Evolutionary conservation across 2,113 vertebrate genomes (phyloP).

Genomic region (Nothobranchius furzeri): DNA sequence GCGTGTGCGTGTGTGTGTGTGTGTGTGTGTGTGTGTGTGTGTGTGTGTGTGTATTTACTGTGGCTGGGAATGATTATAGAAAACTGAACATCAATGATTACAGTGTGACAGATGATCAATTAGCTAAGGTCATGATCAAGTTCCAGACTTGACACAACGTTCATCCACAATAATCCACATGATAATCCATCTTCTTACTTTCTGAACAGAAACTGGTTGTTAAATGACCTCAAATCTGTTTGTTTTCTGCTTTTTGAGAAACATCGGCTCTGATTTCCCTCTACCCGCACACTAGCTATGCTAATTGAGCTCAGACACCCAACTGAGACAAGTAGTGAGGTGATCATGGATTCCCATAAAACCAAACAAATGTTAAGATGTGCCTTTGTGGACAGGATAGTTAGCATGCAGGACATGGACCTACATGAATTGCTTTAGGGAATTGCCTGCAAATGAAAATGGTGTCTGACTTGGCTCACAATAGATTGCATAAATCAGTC

Average conservation of each 20-base stretch:
- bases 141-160: no score
- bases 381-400: neutral
- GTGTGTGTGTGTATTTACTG: no score
- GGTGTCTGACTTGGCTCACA: constrained; percentile 3
- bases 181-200: no score
- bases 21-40: no score
- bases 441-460: constrained; percentile 11
- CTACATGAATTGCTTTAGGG: neutral
- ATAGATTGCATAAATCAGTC: neutral
- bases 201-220: no score
- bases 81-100: no score
- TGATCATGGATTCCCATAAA: neutral
- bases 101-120: no score
- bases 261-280: neutral
- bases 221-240: neutral
- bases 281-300: neutral
- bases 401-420: neutral
- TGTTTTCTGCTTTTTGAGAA: neutral
- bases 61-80: no score
- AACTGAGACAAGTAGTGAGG: neutral
- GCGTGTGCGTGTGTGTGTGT: no score
- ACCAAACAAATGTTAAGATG: neutral
- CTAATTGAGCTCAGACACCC: neutral
- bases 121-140: no score
- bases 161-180: no score